These are phyloP conservation scores for Dimorphilus gyrociliatus DNA, from an alignment of 2,888 invertebrate species.

Conservation along the genomic window DNA sequence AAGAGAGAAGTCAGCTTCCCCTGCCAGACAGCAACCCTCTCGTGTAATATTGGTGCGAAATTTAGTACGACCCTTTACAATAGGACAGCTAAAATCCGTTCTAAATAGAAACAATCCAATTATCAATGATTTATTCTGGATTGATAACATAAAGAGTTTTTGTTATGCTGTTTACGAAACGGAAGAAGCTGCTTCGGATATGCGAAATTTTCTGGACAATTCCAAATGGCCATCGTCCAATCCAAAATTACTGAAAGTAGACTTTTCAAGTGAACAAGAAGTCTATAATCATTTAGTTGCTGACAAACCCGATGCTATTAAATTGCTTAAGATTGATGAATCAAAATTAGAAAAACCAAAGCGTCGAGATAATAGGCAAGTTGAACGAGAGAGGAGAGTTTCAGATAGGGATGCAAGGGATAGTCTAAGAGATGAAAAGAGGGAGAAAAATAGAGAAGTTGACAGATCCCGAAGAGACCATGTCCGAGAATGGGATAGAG, in stretches of 20 bases:
- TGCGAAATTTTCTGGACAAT: conserved; percentile 79
- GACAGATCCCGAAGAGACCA: conserved; percentile 2
- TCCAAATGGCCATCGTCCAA: conserved; percentile 90
- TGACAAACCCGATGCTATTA: no score
- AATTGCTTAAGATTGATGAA: no score
- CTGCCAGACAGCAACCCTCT: conserved; percentile 55
- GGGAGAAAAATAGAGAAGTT: conserved; percentile 2
- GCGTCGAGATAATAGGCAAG: no score
- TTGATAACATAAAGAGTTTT: conserved; percentile 90
- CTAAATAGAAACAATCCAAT: conserved; percentile 69
- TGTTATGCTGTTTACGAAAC: conserved; percentile 69
- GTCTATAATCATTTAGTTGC: conserved; percentile 22
- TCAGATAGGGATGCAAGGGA: no score
- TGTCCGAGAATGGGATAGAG: conserved; percentile 13
- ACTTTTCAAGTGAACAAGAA: conserved; percentile 66
- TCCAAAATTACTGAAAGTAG: conserved; percentile 77
- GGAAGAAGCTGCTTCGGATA: conserved; percentile 64
- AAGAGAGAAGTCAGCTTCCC: conserved; percentile 59
- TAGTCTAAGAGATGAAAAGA: conserved; percentile 2
- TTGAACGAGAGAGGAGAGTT: no score
- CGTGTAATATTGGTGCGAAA: conserved; percentile 67
- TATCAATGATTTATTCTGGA: conserved; percentile 74
- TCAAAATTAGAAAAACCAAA: no score
- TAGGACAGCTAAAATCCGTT: conserved; percentile 72
- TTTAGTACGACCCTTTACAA: conserved; percentile 79